Conservation (phyloP, 2,113 vertebrate genomes). For the Aspiorhynchus laticeps region DNA sequence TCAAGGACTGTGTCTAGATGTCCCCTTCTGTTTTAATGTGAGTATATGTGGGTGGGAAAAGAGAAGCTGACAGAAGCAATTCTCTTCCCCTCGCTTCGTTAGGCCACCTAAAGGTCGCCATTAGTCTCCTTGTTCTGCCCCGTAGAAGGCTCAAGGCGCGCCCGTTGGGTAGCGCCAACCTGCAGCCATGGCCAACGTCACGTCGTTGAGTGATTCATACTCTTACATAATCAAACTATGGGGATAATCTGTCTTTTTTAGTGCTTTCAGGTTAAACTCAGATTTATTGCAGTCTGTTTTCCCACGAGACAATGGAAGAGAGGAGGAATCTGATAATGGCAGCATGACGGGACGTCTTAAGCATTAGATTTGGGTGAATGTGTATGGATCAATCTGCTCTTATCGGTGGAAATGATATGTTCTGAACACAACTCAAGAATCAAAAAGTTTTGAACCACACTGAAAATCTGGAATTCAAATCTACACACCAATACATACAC, state of each 20-base stretch:
- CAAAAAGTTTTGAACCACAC: no score
- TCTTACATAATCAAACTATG: conserved; percentile 47
- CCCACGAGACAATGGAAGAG: conserved; percentile 16
- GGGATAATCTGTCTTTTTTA: conserved; percentile 45
- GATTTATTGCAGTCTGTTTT: conserved; percentile 5
- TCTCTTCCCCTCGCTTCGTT: conserved; percentile 45
- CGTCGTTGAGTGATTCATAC: conserved; percentile 36
- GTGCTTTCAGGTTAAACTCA: conserved; percentile 6
- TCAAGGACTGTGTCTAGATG: conserved; percentile 37
- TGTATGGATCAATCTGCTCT: not conserved
- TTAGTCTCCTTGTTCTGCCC: conserved; percentile 47
- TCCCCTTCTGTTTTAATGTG: conserved; percentile 39
- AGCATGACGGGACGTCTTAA: not conserved
- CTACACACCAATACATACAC: no score
- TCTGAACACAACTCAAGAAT: not conserved
- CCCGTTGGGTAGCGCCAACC: conserved; percentile 6
- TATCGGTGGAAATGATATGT: not conserved
- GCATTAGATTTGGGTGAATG: conserved; percentile 24
- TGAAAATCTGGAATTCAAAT: no score
- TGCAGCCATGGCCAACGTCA: conserved; percentile 13
- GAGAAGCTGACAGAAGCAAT: conserved; percentile 45
- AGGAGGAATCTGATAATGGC: not conserved
- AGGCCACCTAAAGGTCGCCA: conserved; percentile 51
- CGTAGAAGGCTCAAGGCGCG: conserved; percentile 48
- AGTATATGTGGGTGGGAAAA: conserved; percentile 26